Base-by-base conservation (phyloP, 2,888 invertebrate genomes). In the Deladenus siricidicola region DNA sequence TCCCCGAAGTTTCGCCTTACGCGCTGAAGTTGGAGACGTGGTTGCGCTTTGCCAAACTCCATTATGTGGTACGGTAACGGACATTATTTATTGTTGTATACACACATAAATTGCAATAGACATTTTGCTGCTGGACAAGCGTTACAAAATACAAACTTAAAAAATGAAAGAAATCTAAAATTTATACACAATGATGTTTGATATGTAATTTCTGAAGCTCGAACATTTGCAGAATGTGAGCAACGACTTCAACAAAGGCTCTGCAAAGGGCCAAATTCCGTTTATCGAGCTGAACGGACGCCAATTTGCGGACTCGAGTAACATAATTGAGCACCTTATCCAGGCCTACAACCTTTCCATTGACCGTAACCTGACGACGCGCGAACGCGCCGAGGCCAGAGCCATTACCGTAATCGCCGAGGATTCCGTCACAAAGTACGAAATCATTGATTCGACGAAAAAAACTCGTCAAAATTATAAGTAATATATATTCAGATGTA, bases 201-300 rank as follows among this genome's bases (percentile, higher is more conserved):
- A n/a, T n/a, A n/a, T n/a, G n/a, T n/a, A n/a, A n/a, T n/a, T n/a
- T n/a, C n/a, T n/a, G n/a, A n/a, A n/a, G n/a, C n/a, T n/a, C n/a
- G n/a, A n/a, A n/a, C n/a, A n/a, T 30, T 42, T 42, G 8, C 63
- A 74, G 74, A 75, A 75, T 55, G 67, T 75, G 58, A 65, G 57
- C 60, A 75, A 73, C 58, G 72, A 74, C 23, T 69, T 75, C 65
- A 66, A 59, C 17, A 70, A 66, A 52, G 64, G 47, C 47, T 76
- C 75, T 0, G 24, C 68, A 26, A 70, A 71, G 26, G 74, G 74
- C 4, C 76, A 75, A 81, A 84, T 93, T 75, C 94, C 93, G 39
- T 94, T 93, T 83, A 85, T 94, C 71, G 91, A 93, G 81, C 52
- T 66, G 34, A 93, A 94, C 80, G 93, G 92, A 47, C 89, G 90